Evolutionary conservation across 2,797 vertebrate species (phyloP), one percentile per base, ranked within the genome.

Genomic region (Cynodonichthys magdalenae): DNA sequence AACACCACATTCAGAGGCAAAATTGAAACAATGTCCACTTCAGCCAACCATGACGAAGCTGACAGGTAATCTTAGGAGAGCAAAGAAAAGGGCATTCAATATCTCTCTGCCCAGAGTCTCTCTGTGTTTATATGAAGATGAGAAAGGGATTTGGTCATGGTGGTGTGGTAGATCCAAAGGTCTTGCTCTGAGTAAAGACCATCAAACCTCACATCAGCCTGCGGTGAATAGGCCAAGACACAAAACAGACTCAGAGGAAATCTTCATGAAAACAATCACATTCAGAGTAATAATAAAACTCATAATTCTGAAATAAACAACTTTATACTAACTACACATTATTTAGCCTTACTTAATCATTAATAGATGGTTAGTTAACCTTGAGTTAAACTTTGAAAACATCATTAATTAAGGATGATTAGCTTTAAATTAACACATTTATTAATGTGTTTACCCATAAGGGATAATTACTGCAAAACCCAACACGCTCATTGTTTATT

Each of bases 51-150:
- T 85, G 83, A 81, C 79, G 34, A 69, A 67, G 19, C 47, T 79
- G 87, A 84, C 80, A 82, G 79, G 75, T 85, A 83, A 88, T 89
- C 83, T 83, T 63, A 19, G 63, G 75, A 82, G 83, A 86, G 79
- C 70, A 77, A 77, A 82, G 83, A 73, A 90, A 88, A 82, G 84
- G 81, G 52, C 78, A 83, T 80, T 87, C 77, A 74, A 73, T 84
- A 75, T 54, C 55, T 69, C 27, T 74, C 53, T 65, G 66, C 53
- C 54, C 53, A 2, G 41, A 63, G 45, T 61, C 61, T 69, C 9
- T 65, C 63, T 77, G 63, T 72, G 79, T 83, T 73, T 75, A 86
- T 83, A 84, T 79, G 79, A 80, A 83, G 67, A 80, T 82, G 66
- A 79, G 64, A 84, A 86, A 87, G 81, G 60, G 53, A 79, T 86